Percentiles rank a stretch among this genome's conserved stretches.
Conservation (phyloP, 2,888 invertebrate genomes). For the Panopea generosa region DNA sequence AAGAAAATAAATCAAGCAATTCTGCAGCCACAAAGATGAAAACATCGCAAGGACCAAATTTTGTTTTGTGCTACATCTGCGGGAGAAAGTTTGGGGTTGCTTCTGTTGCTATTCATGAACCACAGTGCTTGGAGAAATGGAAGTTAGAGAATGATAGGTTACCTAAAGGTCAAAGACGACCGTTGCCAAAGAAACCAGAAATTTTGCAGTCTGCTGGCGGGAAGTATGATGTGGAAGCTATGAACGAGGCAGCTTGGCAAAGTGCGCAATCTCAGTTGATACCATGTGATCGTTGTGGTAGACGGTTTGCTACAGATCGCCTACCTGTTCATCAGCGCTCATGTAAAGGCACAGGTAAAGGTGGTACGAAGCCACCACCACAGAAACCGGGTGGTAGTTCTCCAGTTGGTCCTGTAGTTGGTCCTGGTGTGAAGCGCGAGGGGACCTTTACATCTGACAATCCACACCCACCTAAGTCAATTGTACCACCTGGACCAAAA, state of each 20-base stretch:
- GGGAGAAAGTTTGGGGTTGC: constrained; percentile 89
- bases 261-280: constrained; percentile 87
- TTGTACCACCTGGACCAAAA: constrained; percentile 76
- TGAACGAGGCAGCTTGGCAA: constrained; percentile 88
- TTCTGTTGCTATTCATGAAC: constrained; percentile 89
- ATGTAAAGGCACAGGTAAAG: constrained; percentile 83
- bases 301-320: constrained; percentile 89
- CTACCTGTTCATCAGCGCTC: constrained; percentile 88
- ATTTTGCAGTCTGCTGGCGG: constrained; percentile 79
- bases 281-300: constrained; percentile 88
- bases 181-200: constrained; percentile 87
- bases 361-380: constrained; percentile 41
- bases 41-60: constrained; percentile 77
- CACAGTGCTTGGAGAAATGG: constrained; percentile 89
- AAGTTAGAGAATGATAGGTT: constrained; percentile 88
- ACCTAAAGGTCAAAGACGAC: constrained; percentile 87
- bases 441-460: constrained; percentile 68
- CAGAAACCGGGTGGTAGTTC: constrained; percentile 8
- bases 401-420: constrained; percentile 17
- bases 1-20: neutral
- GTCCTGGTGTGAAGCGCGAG: constrained; percentile 64
- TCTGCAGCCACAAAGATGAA: constrained; percentile 40
- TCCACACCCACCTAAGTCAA: constrained; percentile 61
- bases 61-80: constrained; percentile 88
- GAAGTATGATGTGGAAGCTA: constrained; percentile 85